These are phyloP conservation scores for Caenorhabditis wallacei DNA, from an alignment of 2,888 invertebrate genomes.

Conservation along the genomic window DNA sequence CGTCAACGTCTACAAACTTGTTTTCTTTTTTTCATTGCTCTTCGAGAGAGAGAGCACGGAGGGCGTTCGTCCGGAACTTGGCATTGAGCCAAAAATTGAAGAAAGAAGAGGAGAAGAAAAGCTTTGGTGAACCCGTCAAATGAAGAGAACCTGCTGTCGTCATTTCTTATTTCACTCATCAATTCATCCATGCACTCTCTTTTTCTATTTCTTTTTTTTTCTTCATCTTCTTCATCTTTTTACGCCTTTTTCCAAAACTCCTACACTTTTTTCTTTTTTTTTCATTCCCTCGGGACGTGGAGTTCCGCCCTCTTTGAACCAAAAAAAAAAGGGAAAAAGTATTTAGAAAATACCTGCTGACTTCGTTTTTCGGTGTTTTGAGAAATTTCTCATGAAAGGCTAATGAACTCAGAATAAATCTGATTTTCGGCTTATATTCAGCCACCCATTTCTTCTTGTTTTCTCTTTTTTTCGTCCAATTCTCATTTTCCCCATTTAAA, in stretches of 20 bases:
- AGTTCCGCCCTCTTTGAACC: slow-evolving; percentile 10
- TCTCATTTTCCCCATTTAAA: too few relatives aligned
- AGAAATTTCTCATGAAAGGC: slow-evolving; percentile 30
- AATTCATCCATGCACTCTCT: slow-evolving; percentile 28
- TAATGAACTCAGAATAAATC: slow-evolving; percentile 42
- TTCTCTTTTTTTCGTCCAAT: neutral
- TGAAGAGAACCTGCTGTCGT: slow-evolving; percentile 2
- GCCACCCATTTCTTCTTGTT: neutral
- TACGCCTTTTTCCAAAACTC: neutral
- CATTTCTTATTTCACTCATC: slow-evolving; percentile 45
- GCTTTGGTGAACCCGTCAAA: slow-evolving; percentile 2
- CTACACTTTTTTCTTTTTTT: slow-evolving; percentile 38
- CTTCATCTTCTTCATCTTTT: slow-evolving; percentile 22
- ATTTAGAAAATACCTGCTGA: neutral
- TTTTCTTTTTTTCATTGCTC: slow-evolving; percentile 38
- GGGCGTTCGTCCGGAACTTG: slow-evolving; percentile 34
- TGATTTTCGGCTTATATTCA: slow-evolving; percentile 25
- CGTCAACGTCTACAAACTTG: slow-evolving; percentile 24
- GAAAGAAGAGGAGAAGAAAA: neutral
- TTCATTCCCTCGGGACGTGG: slow-evolving; percentile 22
- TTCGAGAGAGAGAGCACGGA: slow-evolving; percentile 11
- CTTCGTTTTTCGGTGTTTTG: neutral
- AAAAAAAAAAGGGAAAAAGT: neutral
- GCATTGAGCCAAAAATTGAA: slow-evolving; percentile 11
- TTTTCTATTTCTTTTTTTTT: slow-evolving; percentile 9